These are phyloP conservation scores for Lamellibrachia luymesi DNA, from an alignment of 1,140 invertebrate genomes.

Conservation along the genomic window DNA sequence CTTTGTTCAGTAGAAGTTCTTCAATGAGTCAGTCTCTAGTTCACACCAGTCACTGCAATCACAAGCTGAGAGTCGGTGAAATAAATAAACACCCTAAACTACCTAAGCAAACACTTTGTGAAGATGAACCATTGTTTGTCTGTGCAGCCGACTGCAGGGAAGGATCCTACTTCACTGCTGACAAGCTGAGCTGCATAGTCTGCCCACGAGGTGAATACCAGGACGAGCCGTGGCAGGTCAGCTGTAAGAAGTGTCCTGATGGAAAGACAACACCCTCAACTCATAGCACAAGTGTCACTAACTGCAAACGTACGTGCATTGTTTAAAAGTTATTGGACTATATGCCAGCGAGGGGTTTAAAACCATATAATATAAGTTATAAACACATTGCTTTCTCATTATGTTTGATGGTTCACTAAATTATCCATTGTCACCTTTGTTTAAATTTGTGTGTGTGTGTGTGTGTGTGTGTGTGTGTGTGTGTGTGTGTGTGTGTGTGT, in stretches of 20 bases:
- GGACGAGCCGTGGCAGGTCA: not conserved
- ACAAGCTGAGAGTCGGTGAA: not conserved
- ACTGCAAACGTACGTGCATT: not conserved
- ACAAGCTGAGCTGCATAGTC: not conserved
- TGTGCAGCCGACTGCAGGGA: not conserved
- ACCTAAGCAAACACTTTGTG: not conserved
- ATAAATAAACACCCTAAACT: not conserved
- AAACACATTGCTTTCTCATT: not conserved
- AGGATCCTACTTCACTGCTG: not conserved
- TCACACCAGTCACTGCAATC: not conserved
- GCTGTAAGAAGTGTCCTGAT: conserved; percentile 8
- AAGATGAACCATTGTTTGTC: not conserved
- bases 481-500: not conserved
- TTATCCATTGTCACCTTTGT: not conserved
- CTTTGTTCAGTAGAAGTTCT: not conserved
- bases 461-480: not conserved
- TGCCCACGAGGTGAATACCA: conserved; percentile 8
- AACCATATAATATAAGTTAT: not conserved
- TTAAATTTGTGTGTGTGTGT: not conserved
- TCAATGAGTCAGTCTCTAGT: not conserved
- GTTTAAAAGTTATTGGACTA: not conserved
- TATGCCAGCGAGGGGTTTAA: not conserved
- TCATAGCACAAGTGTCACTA: not conserved
- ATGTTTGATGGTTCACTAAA: not conserved
- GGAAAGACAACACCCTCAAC: not conserved